These are phyloP conservation scores for Metopia argyrocephala DNA, from an alignment of 2,888 invertebrate species.

Conservation along the genomic window DNA sequence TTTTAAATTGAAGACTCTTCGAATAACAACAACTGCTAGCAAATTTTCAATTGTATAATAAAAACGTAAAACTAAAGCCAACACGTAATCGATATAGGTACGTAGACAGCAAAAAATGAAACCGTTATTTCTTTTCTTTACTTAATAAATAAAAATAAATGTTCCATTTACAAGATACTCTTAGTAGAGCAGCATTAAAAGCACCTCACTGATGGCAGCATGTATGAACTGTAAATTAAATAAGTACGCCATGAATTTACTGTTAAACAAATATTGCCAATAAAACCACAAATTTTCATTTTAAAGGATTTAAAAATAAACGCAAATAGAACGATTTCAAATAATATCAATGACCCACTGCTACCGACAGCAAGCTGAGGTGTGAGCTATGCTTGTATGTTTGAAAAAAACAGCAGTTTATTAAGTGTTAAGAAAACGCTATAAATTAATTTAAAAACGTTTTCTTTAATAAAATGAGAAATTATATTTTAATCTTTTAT, in stretches of 20 bases:
- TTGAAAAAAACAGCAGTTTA: not conserved
- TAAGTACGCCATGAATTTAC: not conserved
- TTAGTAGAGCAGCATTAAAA: not conserved
- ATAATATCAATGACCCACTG: too few relatives aligned
- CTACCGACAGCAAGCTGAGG: too few relatives aligned
- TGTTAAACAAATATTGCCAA: constrained; percentile 16
- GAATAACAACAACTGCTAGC: constrained; percentile 33
- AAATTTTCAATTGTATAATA: constrained; percentile 16
- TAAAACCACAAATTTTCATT: constrained; percentile 61
- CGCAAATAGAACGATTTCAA: constrained; percentile 28
- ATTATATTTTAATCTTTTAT: constrained; percentile 36
- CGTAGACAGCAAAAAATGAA: not conserved
- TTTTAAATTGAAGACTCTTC: constrained; percentile 16
- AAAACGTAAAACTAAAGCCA: constrained; percentile 30
- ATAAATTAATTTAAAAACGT: constrained; percentile 62
- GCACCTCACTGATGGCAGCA: not conserved
- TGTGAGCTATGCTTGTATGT: too few relatives aligned
- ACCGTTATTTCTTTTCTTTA: constrained; percentile 19
- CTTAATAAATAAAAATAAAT: constrained; percentile 57
- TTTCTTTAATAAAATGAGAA: constrained; percentile 43
- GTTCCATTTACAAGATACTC: constrained; percentile 52
- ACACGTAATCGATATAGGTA: constrained; percentile 42
- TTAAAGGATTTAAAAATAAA: constrained; percentile 53
- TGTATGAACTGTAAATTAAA: not conserved
- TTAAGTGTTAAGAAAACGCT: constrained; percentile 50